These are phyloP conservation scores for Malachius bipustulatus DNA, from an alignment of 2,888 invertebrate genomes.

Conservation along the genomic window DNA sequence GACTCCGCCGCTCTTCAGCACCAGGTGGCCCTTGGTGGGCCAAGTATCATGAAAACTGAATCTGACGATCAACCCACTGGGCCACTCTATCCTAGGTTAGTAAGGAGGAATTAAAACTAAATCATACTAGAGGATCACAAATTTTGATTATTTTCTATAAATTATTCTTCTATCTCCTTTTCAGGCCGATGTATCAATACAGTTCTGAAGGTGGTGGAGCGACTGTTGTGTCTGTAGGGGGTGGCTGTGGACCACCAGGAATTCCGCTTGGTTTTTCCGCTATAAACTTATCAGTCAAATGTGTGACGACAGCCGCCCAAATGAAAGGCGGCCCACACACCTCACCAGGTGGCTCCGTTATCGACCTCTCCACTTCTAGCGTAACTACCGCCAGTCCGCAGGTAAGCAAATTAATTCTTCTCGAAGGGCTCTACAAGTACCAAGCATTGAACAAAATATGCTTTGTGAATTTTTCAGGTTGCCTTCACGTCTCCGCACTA, in stretches of 20 bases:
- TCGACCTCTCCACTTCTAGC: constrained; percentile 78
- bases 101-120: constrained; percentile 15
- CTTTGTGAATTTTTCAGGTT: constrained; percentile 43
- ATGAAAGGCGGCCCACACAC: constrained; percentile 56
- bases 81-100: constrained; percentile 62
- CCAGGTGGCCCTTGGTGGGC: constrained; percentile 44
- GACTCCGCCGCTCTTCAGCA: constrained; percentile 36
- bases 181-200: constrained; percentile 73
- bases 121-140: too few relatives aligned
- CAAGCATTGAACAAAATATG: neutral
- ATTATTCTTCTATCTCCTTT: too few relatives aligned
- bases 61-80: constrained; percentile 55
- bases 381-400: constrained; percentile 76
- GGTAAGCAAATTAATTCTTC: constrained; percentile 45
- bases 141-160: too few relatives aligned
- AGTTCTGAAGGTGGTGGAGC: constrained; percentile 57
- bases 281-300: constrained; percentile 76
- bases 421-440: neutral
- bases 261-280: constrained; percentile 67
- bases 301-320: constrained; percentile 57
- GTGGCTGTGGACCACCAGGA: too few relatives aligned
- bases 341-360: constrained; percentile 65
- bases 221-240: too few relatives aligned
- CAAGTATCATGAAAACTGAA: constrained; percentile 56
- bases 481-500: constrained; percentile 67